Conservation (phyloP, 2,888 invertebrate species). For the Dimorphilus gyrociliatus region DNA sequence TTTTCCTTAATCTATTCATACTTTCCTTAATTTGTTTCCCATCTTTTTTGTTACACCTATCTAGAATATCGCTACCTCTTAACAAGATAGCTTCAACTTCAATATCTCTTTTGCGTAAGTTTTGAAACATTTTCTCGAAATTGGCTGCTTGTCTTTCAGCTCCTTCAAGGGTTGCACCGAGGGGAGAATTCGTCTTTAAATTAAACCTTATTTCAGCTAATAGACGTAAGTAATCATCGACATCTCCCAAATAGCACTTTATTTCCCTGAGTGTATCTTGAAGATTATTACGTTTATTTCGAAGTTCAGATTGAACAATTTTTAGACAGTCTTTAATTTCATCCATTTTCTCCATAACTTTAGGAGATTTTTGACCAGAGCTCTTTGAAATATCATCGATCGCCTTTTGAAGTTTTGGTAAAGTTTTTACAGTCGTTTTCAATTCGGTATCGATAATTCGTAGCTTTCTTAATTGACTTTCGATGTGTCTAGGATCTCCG, state of each 20-base stretch:
- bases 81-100: slow-evolving; percentile 21
- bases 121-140: slow-evolving; percentile 10
- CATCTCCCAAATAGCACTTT: slow-evolving; percentile 31
- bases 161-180: slow-evolving; percentile 33
- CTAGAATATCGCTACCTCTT: slow-evolving; percentile 28
- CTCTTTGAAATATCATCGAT: background rate
- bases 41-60: slow-evolving; percentile 24
- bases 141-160: slow-evolving; percentile 27
- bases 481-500: slow-evolving; percentile 34
- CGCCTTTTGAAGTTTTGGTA: too few relatives aligned
- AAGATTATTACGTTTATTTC: slow-evolving; percentile 31
- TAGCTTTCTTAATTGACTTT: slow-evolving; percentile 31
- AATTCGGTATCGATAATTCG: slow-evolving; percentile 23
- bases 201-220: slow-evolving; percentile 24
- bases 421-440: too few relatives aligned
- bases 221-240: slow-evolving; percentile 31
- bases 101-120: slow-evolving; percentile 13
- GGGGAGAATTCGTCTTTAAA: slow-evolving; percentile 24
- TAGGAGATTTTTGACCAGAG: background rate
- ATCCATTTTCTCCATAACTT: slow-evolving; percentile 20
- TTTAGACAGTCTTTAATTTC: slow-evolving; percentile 28
- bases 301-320: slow-evolving; percentile 19
- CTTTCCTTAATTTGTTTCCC: slow-evolving; percentile 22
- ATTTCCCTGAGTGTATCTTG: slow-evolving; percentile 33
- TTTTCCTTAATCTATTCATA: slow-evolving; percentile 23